Base-by-base conservation (phyloP, 2,797 vertebrate genomes). In the Benthosema pterotum region DNA sequence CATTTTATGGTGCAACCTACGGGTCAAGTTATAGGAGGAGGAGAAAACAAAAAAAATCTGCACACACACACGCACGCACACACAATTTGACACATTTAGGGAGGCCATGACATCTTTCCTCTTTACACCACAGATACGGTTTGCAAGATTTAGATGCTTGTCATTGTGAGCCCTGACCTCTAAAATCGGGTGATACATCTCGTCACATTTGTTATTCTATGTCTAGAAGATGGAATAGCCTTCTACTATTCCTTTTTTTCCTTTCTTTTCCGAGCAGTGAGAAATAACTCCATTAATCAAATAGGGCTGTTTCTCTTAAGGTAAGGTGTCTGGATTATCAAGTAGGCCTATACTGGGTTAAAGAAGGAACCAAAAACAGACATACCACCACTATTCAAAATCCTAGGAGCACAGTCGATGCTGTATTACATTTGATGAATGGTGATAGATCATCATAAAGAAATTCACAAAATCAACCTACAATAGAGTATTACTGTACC, bases 211-310 rank as follows among this genome's bases (percentile, higher is more conserved):
- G 77, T 79, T 76, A 62, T 85, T 51, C 45, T 52, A 61, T 60
- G 65, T 80, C 68, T 60, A 55, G 46, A 70, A 69, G 66, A 78
- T 65, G 4, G 58, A 80, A 56, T 25, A 42, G 52, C 46, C 13
- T 42, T 14, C 52, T 8, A 57, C 42, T 25, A 45, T 18, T 52
- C 15, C 54, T 60, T 60, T 61, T 28, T 25, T 38, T 28, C 60
- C 17, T n/a, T n/a, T 51, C 62, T 60, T 61, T 28, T 42, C 42
- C 53, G 15, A 67, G 48, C 51, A 48, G 49, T 8, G 42, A 65
- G 53, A 61, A 60, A 48, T 50, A 13, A 42, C 46, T 32, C 53
- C 42, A 67, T 75, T 43, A 73, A 78, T 80, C 58, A 62, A 1
- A 4, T 4, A 4, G 8, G 51, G 42, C 32, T 22, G 15, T 48